Conservation (phyloP, 2,888 invertebrate species). For the Brachyopa scutellaris region DNA sequence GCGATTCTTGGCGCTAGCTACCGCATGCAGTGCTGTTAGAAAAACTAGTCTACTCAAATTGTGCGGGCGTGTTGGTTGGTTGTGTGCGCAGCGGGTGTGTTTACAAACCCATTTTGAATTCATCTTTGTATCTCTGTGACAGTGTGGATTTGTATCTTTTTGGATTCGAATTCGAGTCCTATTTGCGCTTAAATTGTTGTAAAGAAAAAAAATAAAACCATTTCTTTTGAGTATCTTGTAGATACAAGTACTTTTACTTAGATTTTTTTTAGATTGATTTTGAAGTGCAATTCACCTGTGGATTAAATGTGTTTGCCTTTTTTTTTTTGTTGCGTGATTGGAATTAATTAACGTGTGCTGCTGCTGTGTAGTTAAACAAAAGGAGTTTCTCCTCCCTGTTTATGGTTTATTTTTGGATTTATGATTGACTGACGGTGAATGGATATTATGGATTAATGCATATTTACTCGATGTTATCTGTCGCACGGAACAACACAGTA, state of each 20-base stretch:
- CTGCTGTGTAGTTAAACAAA: slow-evolving; percentile 19
- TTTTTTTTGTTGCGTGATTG: slow-evolving; percentile 46
- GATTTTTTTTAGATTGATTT: slow-evolving; percentile 14
- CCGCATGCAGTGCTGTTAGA: slow-evolving; percentile 58
- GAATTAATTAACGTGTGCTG: slow-evolving; percentile 26
- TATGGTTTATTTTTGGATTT: slow-evolving; percentile 50
- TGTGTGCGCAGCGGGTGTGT: slow-evolving; percentile 52
- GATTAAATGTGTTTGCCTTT: slow-evolving; percentile 30
- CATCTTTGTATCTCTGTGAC: not conserved
- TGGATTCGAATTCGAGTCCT: slow-evolving; percentile 12
- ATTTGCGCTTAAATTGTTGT: not conserved
- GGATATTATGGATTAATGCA: slow-evolving; percentile 49
- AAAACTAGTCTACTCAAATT: slow-evolving; percentile 65
- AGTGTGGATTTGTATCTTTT: slow-evolving; percentile 25
- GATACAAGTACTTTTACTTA: not conserved
- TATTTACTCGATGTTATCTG: slow-evolving; percentile 37
- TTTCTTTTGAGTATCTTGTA: not conserved
- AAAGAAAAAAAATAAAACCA: too few relatives aligned
- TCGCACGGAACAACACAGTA: slow-evolving; percentile 16
- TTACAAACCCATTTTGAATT: too few relatives aligned
- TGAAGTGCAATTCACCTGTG: slow-evolving; percentile 61
- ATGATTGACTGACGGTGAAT: slow-evolving; percentile 38
- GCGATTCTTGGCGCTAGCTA: slow-evolving; percentile 49
- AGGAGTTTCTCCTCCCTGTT: slow-evolving; percentile 7
- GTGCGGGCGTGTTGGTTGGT: slow-evolving; percentile 70